A percentile compares a stretch with the other conserved stretches of the same genome.
Evolutionary conservation across 1,140 invertebrate species (phyloP).

Genomic region (Ceratina calcarata): DNA sequence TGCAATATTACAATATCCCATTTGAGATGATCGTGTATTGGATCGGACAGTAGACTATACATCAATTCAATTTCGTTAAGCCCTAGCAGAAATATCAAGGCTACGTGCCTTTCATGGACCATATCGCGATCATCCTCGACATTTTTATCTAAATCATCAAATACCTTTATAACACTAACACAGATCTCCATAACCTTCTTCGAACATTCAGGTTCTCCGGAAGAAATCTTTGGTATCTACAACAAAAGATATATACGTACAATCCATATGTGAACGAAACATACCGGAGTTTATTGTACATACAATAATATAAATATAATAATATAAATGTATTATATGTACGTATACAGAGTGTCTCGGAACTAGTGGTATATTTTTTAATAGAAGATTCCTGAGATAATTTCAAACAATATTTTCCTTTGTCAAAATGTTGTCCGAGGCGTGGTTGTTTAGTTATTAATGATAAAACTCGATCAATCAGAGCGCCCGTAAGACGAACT

Average conservation of each 20-base stretch:
- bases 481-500: too few species aligned
- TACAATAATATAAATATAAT: too few species aligned
- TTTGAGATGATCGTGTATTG: conserved; percentile 74
- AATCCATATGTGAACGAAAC: too few species aligned
- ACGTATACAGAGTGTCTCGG: too few species aligned
- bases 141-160: conserved; percentile 86
- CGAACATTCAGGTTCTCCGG: conserved; percentile 80
- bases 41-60: conserved; percentile 63
- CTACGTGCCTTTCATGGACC: conserved; percentile 81
- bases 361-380: too few species aligned
- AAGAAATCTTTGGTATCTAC: conserved; percentile 79
- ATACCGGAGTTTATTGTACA: too few species aligned
- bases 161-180: conserved; percentile 84
- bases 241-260: conserved; percentile 60
- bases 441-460: too few species aligned
- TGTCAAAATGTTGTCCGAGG: too few species aligned
- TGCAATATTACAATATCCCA: conserved; percentile 86
- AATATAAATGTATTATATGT: too few species aligned
- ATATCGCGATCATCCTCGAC: conserved; percentile 37
- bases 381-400: too few species aligned
- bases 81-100: conserved; percentile 94
- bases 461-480: too few species aligned
- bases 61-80: conserved; percentile 90
- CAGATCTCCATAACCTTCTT: conserved; percentile 82
- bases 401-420: too few species aligned